These are phyloP conservation scores for Burhinus bistriatus DNA, from an alignment of 2,113 vertebrate genomes.

Conservation along the genomic window DNA sequence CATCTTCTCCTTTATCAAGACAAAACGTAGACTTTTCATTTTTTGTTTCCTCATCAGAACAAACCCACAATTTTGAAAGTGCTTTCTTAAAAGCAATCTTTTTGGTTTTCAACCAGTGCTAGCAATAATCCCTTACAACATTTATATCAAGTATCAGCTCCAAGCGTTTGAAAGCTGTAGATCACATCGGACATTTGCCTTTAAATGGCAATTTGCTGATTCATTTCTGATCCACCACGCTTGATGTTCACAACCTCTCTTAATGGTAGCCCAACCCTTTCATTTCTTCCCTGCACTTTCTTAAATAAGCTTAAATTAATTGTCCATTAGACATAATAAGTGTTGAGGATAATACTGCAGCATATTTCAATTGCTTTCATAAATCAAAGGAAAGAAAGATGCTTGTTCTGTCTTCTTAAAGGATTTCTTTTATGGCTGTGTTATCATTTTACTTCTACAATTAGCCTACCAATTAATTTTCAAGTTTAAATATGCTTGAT, in stretches of 20 bases:
- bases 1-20: not conserved
- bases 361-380: constrained; percentile 5
- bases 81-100: not conserved
- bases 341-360: not conserved
- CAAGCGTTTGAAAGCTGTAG: not conserved
- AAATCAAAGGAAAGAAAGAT: not conserved
- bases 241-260: not conserved
- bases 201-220: not conserved
- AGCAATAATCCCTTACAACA: not conserved
- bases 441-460: not conserved
- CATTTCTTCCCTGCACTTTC: not conserved
- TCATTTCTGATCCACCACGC: not conserved
- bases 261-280: not conserved
- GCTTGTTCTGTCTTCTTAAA: not conserved
- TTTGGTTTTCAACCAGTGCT: not conserved
- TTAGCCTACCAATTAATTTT: not conserved
- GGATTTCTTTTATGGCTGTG: not conserved
- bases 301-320: constrained; percentile 36
- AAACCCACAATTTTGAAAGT: not conserved
- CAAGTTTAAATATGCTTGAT: not conserved
- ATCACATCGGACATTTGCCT: not conserved
- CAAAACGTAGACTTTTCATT: not conserved
- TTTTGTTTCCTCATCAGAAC: not conserved
- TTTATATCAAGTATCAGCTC: not conserved
- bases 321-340: not conserved